Evolutionary conservation across 2,113 vertebrate genomes (phyloP).

Genomic region (Rhinoderma darwinii): DNA sequence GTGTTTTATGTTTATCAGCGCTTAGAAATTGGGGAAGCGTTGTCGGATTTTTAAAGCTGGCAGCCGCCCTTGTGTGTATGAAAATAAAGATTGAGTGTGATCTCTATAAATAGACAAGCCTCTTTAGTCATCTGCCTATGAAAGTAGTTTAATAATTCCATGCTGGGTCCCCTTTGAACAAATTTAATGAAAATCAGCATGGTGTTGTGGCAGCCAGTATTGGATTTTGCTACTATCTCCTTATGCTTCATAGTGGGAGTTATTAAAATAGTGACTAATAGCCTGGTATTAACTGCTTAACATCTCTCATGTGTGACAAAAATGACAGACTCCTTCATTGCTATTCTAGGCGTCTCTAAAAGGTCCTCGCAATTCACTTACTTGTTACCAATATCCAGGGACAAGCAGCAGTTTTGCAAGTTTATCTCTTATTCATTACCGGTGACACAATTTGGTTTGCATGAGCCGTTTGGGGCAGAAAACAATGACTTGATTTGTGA

Average conservation of each 20-base stretch:
- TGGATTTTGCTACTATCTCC: slow-evolving; percentile 69
- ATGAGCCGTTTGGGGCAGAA: slow-evolving; percentile 64
- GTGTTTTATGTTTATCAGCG: slow-evolving; percentile 50
- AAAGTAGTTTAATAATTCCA: slow-evolving; percentile 76
- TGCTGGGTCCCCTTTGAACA: slow-evolving; percentile 75
- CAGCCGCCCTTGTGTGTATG: slow-evolving; percentile 43
- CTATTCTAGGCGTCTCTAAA: slow-evolving; percentile 65
- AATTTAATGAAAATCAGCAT: slow-evolving; percentile 81
- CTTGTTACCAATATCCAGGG: slow-evolving; percentile 54
- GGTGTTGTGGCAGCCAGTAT: slow-evolving; percentile 71
- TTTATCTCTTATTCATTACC: slow-evolving; percentile 64
- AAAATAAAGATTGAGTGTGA: slow-evolving; percentile 66
- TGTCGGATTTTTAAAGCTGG: slow-evolving; percentile 27
- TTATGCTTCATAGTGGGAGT: slow-evolving; percentile 69
- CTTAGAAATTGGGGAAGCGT: slow-evolving; percentile 30
- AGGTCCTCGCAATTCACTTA: slow-evolving; percentile 65
- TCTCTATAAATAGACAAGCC: slow-evolving; percentile 73
- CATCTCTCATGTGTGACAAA: slow-evolving; percentile 63
- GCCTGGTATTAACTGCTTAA: slow-evolving; percentile 66
- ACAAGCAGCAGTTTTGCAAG: slow-evolving; percentile 62
- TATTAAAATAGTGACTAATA: slow-evolving; percentile 77
- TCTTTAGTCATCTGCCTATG: slow-evolving; percentile 71
- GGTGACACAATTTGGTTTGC: slow-evolving; percentile 60
- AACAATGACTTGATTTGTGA: slow-evolving; percentile 68
- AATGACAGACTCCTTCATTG: slow-evolving; percentile 56